Conservation (phyloP, 2,888 invertebrate species). For the Diadegma fenestrale region DNA sequence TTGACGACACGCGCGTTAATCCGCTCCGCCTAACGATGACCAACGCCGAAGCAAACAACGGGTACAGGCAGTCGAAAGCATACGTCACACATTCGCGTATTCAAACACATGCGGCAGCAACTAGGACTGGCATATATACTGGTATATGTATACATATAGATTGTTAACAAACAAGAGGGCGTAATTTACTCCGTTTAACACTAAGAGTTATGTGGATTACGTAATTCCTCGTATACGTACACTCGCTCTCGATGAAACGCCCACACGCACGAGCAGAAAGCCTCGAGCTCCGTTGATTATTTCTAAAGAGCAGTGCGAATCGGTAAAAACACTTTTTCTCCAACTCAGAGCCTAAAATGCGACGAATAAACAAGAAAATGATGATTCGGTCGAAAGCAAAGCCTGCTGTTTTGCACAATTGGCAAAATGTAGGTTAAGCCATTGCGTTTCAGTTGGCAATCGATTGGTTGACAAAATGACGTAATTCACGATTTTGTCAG, state of each 20-base stretch:
- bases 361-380: no score
- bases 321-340: not conserved
- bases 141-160: conserved; percentile 23
- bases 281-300: not conserved
- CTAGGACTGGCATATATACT: not conserved
- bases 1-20: conserved; percentile 60
- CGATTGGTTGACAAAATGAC: not conserved
- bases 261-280: conserved; percentile 2
- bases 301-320: not conserved
- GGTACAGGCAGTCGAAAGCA: conserved; percentile 25
- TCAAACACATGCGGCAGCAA: conserved; percentile 8
- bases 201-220: conserved; percentile 19
- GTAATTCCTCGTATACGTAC: conserved; percentile 14
- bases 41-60: conserved; percentile 50
- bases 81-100: conserved; percentile 14
- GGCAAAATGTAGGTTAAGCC: not conserved
- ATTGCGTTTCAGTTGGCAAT: not conserved
- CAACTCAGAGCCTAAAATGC: not conserved
- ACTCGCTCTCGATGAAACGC: not conserved
- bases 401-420: not conserved
- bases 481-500: not conserved
- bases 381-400: not conserved
- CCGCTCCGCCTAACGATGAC: conserved; percentile 51
- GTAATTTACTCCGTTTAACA: conserved; percentile 14
- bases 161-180: conserved; percentile 25